Conservation (phyloP, 2,888 invertebrate species). For the Stenodera caucasica region DNA sequence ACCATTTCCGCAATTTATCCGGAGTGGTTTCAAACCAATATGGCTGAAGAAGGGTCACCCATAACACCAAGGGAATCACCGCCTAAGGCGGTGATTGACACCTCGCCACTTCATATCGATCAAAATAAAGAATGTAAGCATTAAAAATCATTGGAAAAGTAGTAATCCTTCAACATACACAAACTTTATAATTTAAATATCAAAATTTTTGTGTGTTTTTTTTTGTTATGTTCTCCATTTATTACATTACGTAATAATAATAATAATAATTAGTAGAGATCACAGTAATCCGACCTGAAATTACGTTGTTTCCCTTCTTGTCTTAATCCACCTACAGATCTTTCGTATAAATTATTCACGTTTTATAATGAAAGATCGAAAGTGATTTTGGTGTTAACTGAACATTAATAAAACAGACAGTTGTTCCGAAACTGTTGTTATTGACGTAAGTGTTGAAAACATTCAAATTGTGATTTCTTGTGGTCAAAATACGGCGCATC, state of each 20-base stretch:
- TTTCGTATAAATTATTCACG: slow-evolving; percentile 23
- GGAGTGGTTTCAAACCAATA: slow-evolving; percentile 80
- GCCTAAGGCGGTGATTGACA: slow-evolving; percentile 91
- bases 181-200: slow-evolving; percentile 13
- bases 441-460: slow-evolving; percentile 12
- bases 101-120: slow-evolving; percentile 92
- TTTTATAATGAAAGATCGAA: slow-evolving; percentile 23
- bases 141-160: background rate
- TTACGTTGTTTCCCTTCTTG: background rate
- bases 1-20: slow-evolving; percentile 91
- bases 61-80: slow-evolving; percentile 66
- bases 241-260: background rate
- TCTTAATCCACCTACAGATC: slow-evolving; percentile 19
- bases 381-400: slow-evolving; percentile 24
- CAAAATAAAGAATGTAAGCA: slow-evolving; percentile 98
- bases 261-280: no score
- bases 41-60: slow-evolving; percentile 49
- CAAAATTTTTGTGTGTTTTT: slow-evolving; percentile 11
- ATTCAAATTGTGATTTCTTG: slow-evolving; percentile 2
- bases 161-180: background rate
- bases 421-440: slow-evolving; percentile 7
- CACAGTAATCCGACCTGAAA: background rate
- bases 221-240: background rate
- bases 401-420: slow-evolving; percentile 21
- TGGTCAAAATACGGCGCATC: slow-evolving; percentile 1